Conservation (phyloP, 2,797 vertebrate species). For the Hirundo rustica region DNA sequence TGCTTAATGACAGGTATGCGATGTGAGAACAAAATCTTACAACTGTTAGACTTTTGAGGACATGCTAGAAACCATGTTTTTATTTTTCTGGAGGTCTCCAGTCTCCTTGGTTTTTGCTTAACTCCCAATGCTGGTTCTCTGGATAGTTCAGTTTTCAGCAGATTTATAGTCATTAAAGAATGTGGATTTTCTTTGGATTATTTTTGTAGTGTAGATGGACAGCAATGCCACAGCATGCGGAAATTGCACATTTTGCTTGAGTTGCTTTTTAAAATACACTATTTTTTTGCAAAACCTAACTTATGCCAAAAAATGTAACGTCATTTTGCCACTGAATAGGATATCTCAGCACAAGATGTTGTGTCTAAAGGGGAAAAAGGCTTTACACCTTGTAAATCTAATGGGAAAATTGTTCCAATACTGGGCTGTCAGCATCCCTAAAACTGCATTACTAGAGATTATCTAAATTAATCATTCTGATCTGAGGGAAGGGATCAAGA, state of each 20-base stretch:
- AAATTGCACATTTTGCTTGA: slow-evolving; percentile 76
- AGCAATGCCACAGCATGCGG: slow-evolving; percentile 66
- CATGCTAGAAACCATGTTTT: background rate
- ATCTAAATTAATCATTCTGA: slow-evolving; percentile 59
- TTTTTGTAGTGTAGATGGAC: slow-evolving; percentile 54
- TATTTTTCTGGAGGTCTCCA: background rate
- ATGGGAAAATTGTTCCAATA: slow-evolving; percentile 41
- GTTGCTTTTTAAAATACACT: slow-evolving; percentile 73
- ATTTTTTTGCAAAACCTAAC: slow-evolving; percentile 70
- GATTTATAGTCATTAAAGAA: slow-evolving; percentile 19
- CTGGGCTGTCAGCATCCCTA: slow-evolving; percentile 76
- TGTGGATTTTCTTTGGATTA: slow-evolving; percentile 36
- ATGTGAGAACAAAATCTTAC: background rate
- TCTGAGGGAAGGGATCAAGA: slow-evolving; percentile 61
- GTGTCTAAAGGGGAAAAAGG: background rate
- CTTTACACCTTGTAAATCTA: slow-evolving; percentile 30
- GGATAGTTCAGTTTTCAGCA: slow-evolving; percentile 29
- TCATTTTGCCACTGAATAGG: slow-evolving; percentile 64
- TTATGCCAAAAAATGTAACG: slow-evolving; percentile 75
- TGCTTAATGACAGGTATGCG: background rate
- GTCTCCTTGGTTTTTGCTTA: background rate
- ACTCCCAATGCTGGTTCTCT: slow-evolving; percentile 10
- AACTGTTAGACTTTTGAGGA: background rate
- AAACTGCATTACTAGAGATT: slow-evolving; percentile 66
- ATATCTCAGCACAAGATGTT: slow-evolving; percentile 72